Base-by-base conservation (phyloP, 2,888 invertebrate genomes). In the Meghimatium bilineatum region DNA sequence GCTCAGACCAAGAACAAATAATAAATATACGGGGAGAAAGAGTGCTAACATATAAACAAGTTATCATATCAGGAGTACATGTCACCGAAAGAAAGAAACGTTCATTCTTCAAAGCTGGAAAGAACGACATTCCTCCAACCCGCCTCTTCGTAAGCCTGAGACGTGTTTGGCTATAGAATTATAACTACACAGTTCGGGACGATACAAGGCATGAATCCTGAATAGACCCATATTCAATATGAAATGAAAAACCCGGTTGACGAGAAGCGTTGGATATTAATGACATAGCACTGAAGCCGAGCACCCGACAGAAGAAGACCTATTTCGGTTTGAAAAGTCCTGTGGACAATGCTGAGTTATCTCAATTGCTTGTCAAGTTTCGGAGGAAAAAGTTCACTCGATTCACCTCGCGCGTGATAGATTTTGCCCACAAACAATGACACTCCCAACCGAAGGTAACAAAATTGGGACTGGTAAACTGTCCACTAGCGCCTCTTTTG, bases 361-460 rank as follows among this genome's bases (percentile, higher is more conserved):
- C 56, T 69, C n/a, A 56, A 71, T 29, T 26, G 80, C 71, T 44
- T 56, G 80, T 44, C 14, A 20, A 26, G 8, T 49, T 36, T 36
- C 20, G 17, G 56, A 10, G 56, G 2, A 29, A 26, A 23, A 34
- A 56, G 23, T 69, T 52, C 71, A 26, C 38, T 56, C 56, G 32
- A 34, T 71, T 80, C 71, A 56, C 80, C 71, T 56, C 17, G 56
- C 26, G 71, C 12, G 56, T 49, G 71, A 80, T 32, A 80, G 52
- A n/a, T 52, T 71, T 34, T 56, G 36, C 71, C 56, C 8, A 3
- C 56, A 17, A 78, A 80, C 80, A 80, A 69, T 23, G 71, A 26
- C 49, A 56, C 20, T 36, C 36, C 80, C 34, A 0, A 52, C 34
- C 56, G 29, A n/a, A 34, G 69, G 32, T 56, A 69, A 32, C 34